These are phyloP conservation scores for Andrena camellia DNA, from an alignment of 2,888 invertebrate species.

Conservation along the genomic window DNA sequence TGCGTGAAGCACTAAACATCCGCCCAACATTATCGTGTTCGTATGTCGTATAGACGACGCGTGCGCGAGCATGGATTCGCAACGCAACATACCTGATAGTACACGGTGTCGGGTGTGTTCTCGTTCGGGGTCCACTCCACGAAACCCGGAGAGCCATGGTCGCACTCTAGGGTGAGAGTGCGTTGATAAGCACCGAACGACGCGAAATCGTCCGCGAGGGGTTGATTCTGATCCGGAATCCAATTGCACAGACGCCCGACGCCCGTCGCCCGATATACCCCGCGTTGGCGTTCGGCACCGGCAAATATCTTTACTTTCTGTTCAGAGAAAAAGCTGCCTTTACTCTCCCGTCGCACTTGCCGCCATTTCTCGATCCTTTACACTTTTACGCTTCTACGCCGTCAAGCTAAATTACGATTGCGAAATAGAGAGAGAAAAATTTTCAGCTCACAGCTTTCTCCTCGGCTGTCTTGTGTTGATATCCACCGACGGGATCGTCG, in stretches of 20 bases:
- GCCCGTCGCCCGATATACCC: constrained; percentile 91
- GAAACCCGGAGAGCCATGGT: constrained; percentile 93
- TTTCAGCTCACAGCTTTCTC: constrained; percentile 90
- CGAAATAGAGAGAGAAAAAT: neutral
- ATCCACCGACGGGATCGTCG: constrained; percentile 96
- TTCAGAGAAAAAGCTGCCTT: neutral
- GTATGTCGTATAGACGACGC: no score
- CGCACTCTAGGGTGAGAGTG: constrained; percentile 93
- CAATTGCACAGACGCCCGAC: constrained; percentile 95
- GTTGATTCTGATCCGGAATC: constrained; percentile 91
- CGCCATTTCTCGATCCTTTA: neutral
- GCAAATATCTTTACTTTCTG: constrained; percentile 92
- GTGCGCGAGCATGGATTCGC: no score
- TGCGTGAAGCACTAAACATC: constrained; percentile 94
- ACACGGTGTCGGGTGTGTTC: constrained; percentile 95
- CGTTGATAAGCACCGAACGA: constrained; percentile 97
- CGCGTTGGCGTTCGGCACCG: constrained; percentile 91
- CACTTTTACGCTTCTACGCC: neutral
- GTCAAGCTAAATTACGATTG: no score
- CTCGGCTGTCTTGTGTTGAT: constrained; percentile 92
- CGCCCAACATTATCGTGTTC: neutral
- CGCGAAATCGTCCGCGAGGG: constrained; percentile 92
- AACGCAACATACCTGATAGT: constrained; percentile 91
- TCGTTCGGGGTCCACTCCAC: constrained; percentile 95
- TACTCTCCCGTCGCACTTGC: neutral